These are phyloP conservation scores for Dermolepida albohirtum DNA, from an alignment of 2,888 invertebrate species.

Conservation along the genomic window DNA sequence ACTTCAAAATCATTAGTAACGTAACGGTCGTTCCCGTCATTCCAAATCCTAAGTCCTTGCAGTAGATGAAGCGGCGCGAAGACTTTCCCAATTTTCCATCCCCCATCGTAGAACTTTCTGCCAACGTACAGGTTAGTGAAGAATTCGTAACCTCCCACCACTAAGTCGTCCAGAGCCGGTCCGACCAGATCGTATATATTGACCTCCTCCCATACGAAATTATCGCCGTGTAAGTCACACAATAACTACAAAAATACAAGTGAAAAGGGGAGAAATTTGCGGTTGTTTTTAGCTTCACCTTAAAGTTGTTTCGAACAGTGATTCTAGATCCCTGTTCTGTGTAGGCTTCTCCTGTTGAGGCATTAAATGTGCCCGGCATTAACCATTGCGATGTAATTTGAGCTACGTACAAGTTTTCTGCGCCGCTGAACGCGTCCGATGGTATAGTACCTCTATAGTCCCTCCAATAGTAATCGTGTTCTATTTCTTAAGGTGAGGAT, in stretches of 20 bases:
- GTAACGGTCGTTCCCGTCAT: too few species aligned
- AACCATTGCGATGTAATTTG: neutral
- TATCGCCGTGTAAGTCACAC: slow-evolving; percentile 5
- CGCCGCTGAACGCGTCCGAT: neutral
- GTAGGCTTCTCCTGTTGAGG: slow-evolving; percentile 2
- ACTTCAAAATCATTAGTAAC: too few species aligned
- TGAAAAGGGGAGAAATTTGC: too few species aligned
- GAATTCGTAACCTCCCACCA: neutral
- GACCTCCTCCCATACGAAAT: neutral
- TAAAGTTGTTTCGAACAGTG: too few species aligned
- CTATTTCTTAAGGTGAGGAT: neutral
- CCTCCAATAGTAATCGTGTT: slow-evolving; percentile 9
- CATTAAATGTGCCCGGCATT: slow-evolving; percentile 14
- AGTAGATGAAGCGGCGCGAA: neutral
- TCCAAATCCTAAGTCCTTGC: slow-evolving; percentile 9
- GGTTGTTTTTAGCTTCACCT: too few species aligned
- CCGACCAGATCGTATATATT: neutral
- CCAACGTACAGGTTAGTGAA: neutral
- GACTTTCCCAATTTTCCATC: slow-evolving; percentile 10
- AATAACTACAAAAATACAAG: neutral
- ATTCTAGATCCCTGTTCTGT: neutral
- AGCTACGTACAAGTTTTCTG: slow-evolving; percentile 2
- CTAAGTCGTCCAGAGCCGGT: neutral
- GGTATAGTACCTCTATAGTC: neutral
- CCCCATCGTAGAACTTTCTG: neutral